These are phyloP conservation scores for Folsomia candida DNA, from an alignment of 2,888 invertebrate genomes.

Conservation along the genomic window DNA sequence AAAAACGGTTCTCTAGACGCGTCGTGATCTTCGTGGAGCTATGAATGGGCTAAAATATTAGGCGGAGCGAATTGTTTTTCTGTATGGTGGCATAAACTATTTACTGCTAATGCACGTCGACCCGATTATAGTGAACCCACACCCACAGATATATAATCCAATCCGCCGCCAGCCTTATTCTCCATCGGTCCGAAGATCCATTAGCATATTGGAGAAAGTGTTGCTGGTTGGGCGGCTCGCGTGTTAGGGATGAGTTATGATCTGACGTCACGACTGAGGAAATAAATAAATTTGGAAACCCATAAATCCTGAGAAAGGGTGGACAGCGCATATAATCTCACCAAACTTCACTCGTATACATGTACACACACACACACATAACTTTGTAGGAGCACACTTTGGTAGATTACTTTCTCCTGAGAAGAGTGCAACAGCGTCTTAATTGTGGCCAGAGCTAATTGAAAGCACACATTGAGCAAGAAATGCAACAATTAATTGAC, in stretches of 20 bases:
- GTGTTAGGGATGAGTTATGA: constrained; percentile 2
- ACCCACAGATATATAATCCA: no score
- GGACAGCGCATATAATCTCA: constrained; percentile 26
- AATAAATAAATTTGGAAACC: constrained; percentile 45
- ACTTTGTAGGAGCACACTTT: not conserved
- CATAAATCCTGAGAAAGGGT: constrained; percentile 37
- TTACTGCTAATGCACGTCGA: not conserved
- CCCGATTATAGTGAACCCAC: not conserved
- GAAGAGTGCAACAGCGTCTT: not conserved
- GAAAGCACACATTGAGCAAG: not conserved
- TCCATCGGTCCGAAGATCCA: not conserved
- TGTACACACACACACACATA: not conserved
- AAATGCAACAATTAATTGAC: not conserved
- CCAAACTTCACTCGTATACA: not conserved
- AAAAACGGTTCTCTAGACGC: no score
- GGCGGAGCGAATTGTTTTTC: no score
- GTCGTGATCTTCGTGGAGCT: no score
- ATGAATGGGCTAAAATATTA: no score
- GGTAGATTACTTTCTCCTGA: not conserved
- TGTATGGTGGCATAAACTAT: no score
- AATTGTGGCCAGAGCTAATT: not conserved
- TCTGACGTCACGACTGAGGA: constrained; percentile 2
- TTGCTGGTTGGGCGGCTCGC: not conserved
- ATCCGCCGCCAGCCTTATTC: not conserved
- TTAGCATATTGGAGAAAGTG: not conserved